Evolutionary conservation across 2,797 vertebrate species (phyloP).

Genomic region (Limnodromus scolopaceus): DNA sequence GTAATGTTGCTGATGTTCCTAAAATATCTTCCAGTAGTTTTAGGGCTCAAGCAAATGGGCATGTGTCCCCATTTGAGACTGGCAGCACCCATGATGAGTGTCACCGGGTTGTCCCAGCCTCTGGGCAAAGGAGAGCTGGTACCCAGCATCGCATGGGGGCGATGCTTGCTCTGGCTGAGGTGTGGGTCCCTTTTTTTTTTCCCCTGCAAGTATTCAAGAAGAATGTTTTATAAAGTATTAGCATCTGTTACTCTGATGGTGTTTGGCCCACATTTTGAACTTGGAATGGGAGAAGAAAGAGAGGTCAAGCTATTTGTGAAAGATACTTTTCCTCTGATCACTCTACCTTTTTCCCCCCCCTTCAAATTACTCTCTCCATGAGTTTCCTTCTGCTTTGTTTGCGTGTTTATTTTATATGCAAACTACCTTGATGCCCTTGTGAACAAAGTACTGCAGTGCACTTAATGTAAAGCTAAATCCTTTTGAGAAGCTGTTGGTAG

Average conservation of each 20-base stretch:
- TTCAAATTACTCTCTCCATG: background rate
- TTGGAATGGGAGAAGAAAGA: background rate
- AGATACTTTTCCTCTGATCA: background rate
- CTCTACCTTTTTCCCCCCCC: background rate
- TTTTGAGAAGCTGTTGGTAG: background rate
- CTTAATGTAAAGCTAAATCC: background rate
- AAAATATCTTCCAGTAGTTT: background rate
- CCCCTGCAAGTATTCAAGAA: background rate
- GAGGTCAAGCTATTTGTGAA: background rate
- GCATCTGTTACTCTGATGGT: background rate
- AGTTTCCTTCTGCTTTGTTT: background rate
- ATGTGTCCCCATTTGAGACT: rapidly evolving
- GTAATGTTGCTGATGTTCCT: background rate
- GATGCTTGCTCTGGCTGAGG: background rate
- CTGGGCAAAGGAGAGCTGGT: background rate
- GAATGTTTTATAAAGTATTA: background rate
- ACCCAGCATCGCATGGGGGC: background rate
- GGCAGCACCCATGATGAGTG: background rate
- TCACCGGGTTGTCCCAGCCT: background rate
- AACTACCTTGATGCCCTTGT: background rate
- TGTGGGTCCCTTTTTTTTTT: background rate
- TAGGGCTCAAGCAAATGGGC: background rate
- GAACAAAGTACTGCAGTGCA: background rate
- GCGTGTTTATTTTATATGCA: constrained; percentile 1
- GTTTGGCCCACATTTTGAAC: background rate